Base-by-base conservation (phyloP, 1,140 invertebrate genomes). In the Rhagoletis zephyria region DNA sequence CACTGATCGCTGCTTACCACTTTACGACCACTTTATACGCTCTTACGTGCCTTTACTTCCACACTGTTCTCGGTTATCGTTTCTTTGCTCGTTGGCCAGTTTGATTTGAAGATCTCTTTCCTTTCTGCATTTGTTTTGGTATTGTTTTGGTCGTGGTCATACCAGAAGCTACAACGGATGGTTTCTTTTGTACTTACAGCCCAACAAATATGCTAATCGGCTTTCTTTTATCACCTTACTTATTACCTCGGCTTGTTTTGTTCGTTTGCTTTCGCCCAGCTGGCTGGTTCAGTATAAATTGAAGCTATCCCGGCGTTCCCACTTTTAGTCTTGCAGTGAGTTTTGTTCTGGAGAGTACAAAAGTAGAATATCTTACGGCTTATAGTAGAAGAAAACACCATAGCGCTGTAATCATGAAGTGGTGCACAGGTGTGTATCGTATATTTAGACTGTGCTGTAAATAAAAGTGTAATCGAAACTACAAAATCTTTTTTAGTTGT, bases 251-350 rank as follows among this genome's bases (percentile, higher is more conserved):
- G 74, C 85, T 30, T 65, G 65, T 86, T 61, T 87, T 64, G 4
- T 40, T 19, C 19, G 10, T 19, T 81, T 14, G 9, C 48, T 81
- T 56, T 2, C 74, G 74, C n/a, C 2, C 3, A 45, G 2, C 3
- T 10, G 12, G 30, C 12, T 30, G 1, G 70, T 19, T 3, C 5
- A 10, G n/a, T 91, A 91, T 91, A 91, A 91, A 91, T 91, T 90
- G 89, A 89, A 90, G 88, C 81, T 87, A 88, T 87, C 88, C 67
- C 87, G 87, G 89, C 88, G 89, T 89, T 91, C 91, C 91, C 91
- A 90, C 89, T 91, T 90, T 91, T 91, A 91, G 91, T 91, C 89
- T 91, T 89, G 67, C 89, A 88, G 87, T 90, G 89, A 89, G 6
- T 42, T 48, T 85, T 60, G 60, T 85, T 81, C 30, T 56, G 9